Evolutionary conservation across 2,797 vertebrate species (phyloP).

Genomic region (Hylomyscus alleni): DNA sequence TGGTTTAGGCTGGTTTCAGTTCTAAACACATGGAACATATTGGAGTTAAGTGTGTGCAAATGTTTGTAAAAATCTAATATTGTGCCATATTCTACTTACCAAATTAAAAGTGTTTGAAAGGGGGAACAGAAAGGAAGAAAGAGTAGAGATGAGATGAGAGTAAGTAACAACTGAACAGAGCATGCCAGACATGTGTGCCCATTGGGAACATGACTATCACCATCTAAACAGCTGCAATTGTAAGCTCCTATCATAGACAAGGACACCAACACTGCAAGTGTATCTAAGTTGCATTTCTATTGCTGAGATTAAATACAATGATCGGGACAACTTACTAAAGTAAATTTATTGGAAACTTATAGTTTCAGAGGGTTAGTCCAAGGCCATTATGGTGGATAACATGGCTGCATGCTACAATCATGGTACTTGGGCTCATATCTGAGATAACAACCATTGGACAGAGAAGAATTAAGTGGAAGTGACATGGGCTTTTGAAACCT

Average conservation of each 20-base stretch:
- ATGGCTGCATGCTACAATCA: too few species aligned
- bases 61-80: background rate
- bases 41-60: background rate
- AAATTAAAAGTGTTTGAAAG: background rate
- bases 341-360: background rate
- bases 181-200: background rate
- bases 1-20: background rate
- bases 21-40: background rate
- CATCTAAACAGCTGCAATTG: background rate
- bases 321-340: background rate
- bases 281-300: background rate
- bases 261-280: background rate
- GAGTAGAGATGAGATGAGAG: background rate
- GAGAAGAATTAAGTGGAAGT: background rate
- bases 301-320: background rate
- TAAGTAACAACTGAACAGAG: background rate
- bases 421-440: background rate
- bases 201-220: background rate
- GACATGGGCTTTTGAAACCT: background rate
- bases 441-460: background rate
- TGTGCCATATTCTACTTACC: background rate
- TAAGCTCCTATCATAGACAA: background rate
- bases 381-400: background rate
- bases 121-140: background rate
- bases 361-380: background rate